Percentiles rank a stretch among this genome's conserved stretches.
Evolutionary conservation across 2,113 vertebrate species (phyloP).

Genomic region (Talpa occidentalis): DNA sequence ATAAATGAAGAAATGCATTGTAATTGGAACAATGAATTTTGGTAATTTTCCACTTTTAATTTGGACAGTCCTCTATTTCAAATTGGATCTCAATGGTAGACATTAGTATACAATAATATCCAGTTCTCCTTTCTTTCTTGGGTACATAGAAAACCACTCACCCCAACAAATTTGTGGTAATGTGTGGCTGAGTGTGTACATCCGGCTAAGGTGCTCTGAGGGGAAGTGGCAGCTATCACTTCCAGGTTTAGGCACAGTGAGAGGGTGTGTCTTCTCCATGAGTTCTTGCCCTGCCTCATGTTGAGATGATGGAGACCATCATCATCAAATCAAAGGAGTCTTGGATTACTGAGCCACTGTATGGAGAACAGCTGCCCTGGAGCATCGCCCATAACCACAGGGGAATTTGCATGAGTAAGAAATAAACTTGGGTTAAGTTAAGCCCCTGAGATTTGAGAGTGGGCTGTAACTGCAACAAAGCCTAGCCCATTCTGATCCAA

Average conservation of each 20-base stretch:
- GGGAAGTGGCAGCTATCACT: neutral
- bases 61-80: neutral
- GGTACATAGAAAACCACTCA: neutral
- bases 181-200: neutral
- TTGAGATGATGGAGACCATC: conserved; percentile 15
- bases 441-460: conserved; percentile 61
- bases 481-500: neutral
- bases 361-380: conserved; percentile 71
- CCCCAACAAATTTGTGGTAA: neutral
- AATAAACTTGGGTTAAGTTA: conserved; percentile 66
- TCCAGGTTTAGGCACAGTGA: neutral
- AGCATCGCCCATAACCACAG: conserved; percentile 61
- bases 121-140: neutral
- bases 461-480: neutral
- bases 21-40: neutral
- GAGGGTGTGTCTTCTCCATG: neutral
- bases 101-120: neutral
- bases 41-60: neutral
- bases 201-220: neutral
- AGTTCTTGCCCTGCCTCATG: neutral
- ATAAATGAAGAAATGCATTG: neutral
- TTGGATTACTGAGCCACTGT: conserved; percentile 36
- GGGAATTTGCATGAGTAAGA: conserved; percentile 69
- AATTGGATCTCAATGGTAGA: neutral
- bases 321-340: conserved; percentile 40